phyloP scores from a whole-genome alignment of 1,140 invertebrate species.

The Drosophila watanabei region DNA sequence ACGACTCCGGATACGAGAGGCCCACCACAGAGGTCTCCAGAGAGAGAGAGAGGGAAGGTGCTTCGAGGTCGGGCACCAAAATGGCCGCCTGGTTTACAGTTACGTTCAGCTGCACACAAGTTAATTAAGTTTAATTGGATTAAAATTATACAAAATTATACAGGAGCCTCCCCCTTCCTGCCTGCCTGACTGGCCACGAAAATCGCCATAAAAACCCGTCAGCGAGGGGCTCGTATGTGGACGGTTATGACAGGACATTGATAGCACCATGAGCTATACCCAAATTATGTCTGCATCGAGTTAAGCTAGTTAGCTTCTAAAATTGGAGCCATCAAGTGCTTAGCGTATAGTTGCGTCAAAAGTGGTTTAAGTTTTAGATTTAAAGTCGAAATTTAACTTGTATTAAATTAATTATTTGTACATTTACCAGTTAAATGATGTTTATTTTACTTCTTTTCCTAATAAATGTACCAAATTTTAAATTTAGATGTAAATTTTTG shows the following conservation, averaged over 20 bases:
- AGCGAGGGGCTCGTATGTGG: too few species aligned
- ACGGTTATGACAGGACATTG: conserved; percentile 8
- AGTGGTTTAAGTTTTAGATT: not conserved
- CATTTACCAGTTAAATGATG: not conserved
- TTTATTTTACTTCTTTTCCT: not conserved
- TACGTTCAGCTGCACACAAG: conserved; percentile 52
- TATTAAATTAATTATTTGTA: too few species aligned
- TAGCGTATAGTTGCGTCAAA: not conserved
- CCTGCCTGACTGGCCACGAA: not conserved
- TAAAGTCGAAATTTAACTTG: not conserved
- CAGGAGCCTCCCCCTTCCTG: conserved; percentile 10
- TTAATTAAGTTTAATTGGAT: conserved; percentile 84
- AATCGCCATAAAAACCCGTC: conserved; percentile 12
- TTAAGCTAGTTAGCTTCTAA: not conserved
- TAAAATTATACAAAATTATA: conserved; percentile 75
- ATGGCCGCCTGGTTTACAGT: conserved; percentile 53
- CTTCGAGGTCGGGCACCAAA: conserved; percentile 11
- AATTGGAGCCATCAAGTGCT: not conserved
- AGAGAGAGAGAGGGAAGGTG: not conserved
- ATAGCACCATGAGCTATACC: conserved; percentile 7
- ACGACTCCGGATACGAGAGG: conserved; percentile 57
- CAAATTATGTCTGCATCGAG: conserved; percentile 5
- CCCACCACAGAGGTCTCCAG: conserved; percentile 11
- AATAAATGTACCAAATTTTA: not conserved
- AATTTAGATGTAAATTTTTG: too few species aligned